phyloP scores from a whole-genome alignment of 2,797 vertebrate species.

The Simalia tracyae region DNA sequence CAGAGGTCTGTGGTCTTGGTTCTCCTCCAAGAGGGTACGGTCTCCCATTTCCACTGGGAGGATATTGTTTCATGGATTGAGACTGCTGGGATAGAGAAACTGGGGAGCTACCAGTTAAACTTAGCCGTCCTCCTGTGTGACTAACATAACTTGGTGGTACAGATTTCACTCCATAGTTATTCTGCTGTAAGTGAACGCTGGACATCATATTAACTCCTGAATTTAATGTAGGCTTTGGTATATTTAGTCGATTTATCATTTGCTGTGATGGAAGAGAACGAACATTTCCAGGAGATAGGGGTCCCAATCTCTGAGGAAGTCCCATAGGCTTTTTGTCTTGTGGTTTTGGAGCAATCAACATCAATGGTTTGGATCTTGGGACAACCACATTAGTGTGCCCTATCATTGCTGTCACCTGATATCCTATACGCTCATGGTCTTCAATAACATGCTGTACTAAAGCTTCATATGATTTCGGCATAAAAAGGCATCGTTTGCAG shows the following conservation, averaged over 20 bases:
- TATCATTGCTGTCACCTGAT: constrained; percentile 99
- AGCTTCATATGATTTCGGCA: constrained; percentile 95
- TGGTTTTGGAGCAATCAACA: constrained; percentile 89
- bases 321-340: constrained; percentile 91
- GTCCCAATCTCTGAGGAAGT: constrained; percentile 88
- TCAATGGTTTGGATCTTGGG: constrained; percentile 89
- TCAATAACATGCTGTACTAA: constrained; percentile 98
- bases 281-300: constrained; percentile 80
- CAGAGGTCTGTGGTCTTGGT: constrained; percentile 74
- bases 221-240: constrained; percentile 87
- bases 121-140: constrained; percentile 84
- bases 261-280: constrained; percentile 87
- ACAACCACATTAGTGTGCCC: constrained; percentile 98
- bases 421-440: constrained; percentile 96
- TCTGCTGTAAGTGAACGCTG: constrained; percentile 87
- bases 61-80: constrained; percentile 88
- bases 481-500: constrained; percentile 98
- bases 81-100: constrained; percentile 90
- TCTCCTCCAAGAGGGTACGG: constrained; percentile 76
- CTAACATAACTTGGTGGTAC: constrained; percentile 79
- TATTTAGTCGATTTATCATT: constrained; percentile 84
- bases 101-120: constrained; percentile 82
- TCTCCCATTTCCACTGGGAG: constrained; percentile 82
- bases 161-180: constrained; percentile 84
- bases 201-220: constrained; percentile 85